Conservation (phyloP, 2,113 vertebrate genomes). For the Hoplias malabaricus region DNA sequence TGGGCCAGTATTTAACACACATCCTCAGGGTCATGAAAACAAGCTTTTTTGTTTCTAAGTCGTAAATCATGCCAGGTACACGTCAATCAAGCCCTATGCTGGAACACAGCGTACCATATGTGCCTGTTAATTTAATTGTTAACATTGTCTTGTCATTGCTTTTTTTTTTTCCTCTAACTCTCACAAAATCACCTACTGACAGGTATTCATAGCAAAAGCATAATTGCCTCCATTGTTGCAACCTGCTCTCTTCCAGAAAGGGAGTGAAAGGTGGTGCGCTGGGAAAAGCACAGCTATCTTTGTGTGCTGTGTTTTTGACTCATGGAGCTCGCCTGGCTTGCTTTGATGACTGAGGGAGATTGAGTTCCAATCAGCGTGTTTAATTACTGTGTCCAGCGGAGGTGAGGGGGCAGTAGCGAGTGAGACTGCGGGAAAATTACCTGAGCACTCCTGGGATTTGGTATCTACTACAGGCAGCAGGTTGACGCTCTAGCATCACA, state of each 20-base stretch:
- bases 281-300: conserved; percentile 10
- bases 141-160: neutral
- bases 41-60: neutral
- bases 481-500: conserved; percentile 52
- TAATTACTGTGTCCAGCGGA: conserved; percentile 70
- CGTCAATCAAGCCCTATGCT: neutral
- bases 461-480: conserved; percentile 43
- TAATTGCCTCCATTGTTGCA: conserved; percentile 20
- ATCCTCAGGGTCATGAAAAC: conserved; percentile 1
- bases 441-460: conserved; percentile 48
- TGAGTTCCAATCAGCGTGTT: conserved; percentile 67
- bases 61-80: neutral
- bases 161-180: neutral
- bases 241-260: conserved; percentile 3
- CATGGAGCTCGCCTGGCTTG: conserved; percentile 52
- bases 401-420: conserved; percentile 56
- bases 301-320: conserved; percentile 30
- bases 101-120: neutral
- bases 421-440: conserved; percentile 42
- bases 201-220: neutral
- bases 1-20: conserved; percentile 15
- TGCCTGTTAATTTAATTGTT: neutral
- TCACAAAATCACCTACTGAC: neutral
- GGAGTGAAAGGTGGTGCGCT: neutral
- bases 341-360: conserved; percentile 61